These are phyloP conservation scores for Acipenser ruthenus DNA, from an alignment of 2,797 vertebrate genomes.

Conservation along the genomic window DNA sequence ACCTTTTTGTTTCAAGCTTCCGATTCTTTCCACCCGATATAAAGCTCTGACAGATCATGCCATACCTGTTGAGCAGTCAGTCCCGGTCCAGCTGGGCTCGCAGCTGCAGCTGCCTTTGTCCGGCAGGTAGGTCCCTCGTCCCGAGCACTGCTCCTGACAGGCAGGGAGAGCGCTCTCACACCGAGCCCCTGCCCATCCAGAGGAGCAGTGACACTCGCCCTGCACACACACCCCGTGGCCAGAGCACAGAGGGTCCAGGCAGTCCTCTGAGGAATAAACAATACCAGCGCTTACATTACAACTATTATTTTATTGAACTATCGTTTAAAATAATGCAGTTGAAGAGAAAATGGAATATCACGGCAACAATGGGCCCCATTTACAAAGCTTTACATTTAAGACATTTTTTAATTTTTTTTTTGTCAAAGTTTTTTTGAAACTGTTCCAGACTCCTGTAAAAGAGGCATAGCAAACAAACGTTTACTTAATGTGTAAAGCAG, in stretches of 20 bases:
- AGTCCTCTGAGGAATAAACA: slow-evolving; percentile 64
- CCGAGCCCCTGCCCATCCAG: slow-evolving; percentile 82
- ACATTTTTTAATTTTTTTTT: no score
- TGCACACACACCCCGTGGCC: slow-evolving; percentile 84
- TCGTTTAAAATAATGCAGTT: not conserved
- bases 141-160: slow-evolving; percentile 89
- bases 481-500: no score
- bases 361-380: not conserved
- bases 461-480: no score
- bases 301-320: no score
- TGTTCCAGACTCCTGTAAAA: no score
- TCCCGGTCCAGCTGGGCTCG: slow-evolving; percentile 85
- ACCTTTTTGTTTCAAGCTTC: no score
- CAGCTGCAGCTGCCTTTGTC: slow-evolving; percentile 81
- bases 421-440: no score
- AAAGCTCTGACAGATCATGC: slow-evolving; percentile 27
- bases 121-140: slow-evolving; percentile 80
- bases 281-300: not conserved
- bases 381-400: no score
- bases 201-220: slow-evolving; percentile 81
- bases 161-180: slow-evolving; percentile 78
- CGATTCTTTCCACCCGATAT: slow-evolving; percentile 23
- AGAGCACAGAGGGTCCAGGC: slow-evolving; percentile 79
- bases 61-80: slow-evolving; percentile 86
- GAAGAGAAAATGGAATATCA: slow-evolving; percentile 15